phyloP scores from a whole-genome alignment of 2,888 invertebrate genomes.

The Malthinus seriepunctatus region DNA sequence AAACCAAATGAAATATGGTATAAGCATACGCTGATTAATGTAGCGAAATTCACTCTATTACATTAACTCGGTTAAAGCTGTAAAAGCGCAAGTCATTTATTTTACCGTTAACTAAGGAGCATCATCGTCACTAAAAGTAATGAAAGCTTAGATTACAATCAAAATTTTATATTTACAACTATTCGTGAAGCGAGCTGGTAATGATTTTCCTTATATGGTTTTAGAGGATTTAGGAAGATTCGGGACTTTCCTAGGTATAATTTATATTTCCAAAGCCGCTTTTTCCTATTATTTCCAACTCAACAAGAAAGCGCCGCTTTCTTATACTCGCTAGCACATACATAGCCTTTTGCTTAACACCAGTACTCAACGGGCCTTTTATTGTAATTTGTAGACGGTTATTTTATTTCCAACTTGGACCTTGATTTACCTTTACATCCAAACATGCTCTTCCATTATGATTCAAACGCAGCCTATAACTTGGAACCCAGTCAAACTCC shows the following conservation, averaged over 20 bases:
- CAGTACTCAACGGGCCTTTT: too few relatives aligned
- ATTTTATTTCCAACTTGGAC: too few relatives aligned
- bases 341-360: too few relatives aligned
- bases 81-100: slow-evolving; percentile 27
- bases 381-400: too few relatives aligned
- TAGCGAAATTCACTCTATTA: slow-evolving; percentile 17
- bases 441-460: too few relatives aligned
- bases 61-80: slow-evolving; percentile 13
- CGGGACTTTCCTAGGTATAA: slow-evolving; percentile 9
- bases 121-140: slow-evolving; percentile 23
- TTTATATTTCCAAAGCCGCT: background rate
- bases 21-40: slow-evolving; percentile 19
- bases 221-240: slow-evolving; percentile 19
- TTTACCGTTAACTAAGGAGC: slow-evolving; percentile 22
- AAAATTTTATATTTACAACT: slow-evolving; percentile 27
- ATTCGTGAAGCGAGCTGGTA: slow-evolving; percentile 24
- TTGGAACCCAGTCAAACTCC: too few relatives aligned
- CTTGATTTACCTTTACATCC: too few relatives aligned
- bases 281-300: too few relatives aligned
- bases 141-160: slow-evolving; percentile 27
- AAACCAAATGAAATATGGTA: slow-evolving; percentile 19
- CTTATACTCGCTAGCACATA: too few relatives aligned
- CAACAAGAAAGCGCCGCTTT: too few relatives aligned
- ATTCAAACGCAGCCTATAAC: too few relatives aligned
- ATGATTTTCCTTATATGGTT: slow-evolving; percentile 27